Base-by-base conservation (phyloP, 2,113 vertebrate species). In the Cololabis saira region DNA sequence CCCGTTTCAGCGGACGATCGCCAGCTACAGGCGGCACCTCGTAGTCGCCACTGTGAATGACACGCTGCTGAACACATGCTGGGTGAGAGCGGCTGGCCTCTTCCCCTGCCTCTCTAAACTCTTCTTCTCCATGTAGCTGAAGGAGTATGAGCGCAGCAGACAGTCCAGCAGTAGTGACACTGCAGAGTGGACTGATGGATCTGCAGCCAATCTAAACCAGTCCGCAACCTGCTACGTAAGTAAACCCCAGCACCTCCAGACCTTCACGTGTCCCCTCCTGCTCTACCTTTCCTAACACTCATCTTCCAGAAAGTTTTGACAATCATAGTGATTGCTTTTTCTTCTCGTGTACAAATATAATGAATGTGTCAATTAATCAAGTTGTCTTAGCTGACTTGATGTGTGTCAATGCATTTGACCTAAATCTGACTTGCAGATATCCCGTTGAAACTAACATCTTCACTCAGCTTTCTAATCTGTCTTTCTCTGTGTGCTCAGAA, bases 141-240 rank as follows among this genome's bases (percentile, higher is more conserved):
- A 98, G 90, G 97, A 99, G 68, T 99, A 98, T 77, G 97, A 99
- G 91, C 93, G 93, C 87, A 96, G 92, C 93, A 95, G 94, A 88
- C 95, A 97, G 49, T 93, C 93, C 0, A 87, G 92, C 61, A 76
- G 92, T 90, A 79, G 91, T 90, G 96, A 98, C 81, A 91, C 94
- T 87, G 75, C 95, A 67, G 96, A 98, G 83, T 97, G 96, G 95
- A 92, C 95, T 74, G 96, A 97, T 0, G 93, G 94, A 73, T 92
- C 94, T 79, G 94, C 93, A 71, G 90, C 95, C n/a, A 80, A 91
- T 42, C 94, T 95, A 83, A 96, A 96, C 69, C 94, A 94, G 62
- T 96, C 96, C 60, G 96, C 96, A 51, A 95, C 95, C 83, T 98
- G 95, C 93, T 96, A 97, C 62, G 97, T 99, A 94, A 98, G 96